phyloP scores from a whole-genome alignment of 2,113 vertebrate genomes.

The Perca fluviatilis region DNA sequence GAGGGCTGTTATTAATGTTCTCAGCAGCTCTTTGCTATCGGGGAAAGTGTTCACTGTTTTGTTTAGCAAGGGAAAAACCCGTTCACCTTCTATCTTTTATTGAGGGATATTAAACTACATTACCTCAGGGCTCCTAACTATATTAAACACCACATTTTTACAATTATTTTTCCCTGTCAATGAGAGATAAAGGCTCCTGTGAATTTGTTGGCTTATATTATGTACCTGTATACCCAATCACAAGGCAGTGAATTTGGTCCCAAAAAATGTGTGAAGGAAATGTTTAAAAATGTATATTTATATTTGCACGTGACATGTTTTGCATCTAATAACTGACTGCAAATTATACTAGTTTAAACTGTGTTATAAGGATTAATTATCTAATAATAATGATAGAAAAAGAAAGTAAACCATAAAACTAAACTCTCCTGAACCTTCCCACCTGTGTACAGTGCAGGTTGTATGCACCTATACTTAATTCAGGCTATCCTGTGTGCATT shows the following conservation, averaged over 20 bases:
- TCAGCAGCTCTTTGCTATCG: constrained; percentile 33
- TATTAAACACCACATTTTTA: constrained; percentile 34
- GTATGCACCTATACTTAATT: not conserved
- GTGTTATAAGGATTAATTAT: not conserved
- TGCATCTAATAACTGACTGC: not conserved
- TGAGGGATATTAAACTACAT: constrained; percentile 57
- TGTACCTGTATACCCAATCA: not conserved
- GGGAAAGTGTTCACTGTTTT: constrained; percentile 39
- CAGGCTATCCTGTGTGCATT: not conserved
- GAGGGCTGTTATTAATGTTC: constrained; percentile 54
- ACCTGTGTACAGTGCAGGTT: not conserved
- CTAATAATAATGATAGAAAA: not conserved
- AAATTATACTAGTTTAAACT: not conserved
- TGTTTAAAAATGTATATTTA: not conserved
- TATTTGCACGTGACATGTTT: not conserved
- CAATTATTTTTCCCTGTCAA: not conserved
- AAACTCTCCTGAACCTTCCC: not conserved
- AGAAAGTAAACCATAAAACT: not conserved
- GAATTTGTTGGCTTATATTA: constrained; percentile 23
- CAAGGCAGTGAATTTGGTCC: not conserved
- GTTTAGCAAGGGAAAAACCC: constrained; percentile 43
- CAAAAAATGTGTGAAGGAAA: not conserved
- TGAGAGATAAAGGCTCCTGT: constrained; percentile 24
- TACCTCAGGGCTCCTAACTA: constrained; percentile 45
- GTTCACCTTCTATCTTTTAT: constrained; percentile 44